Evolutionary conservation across 2,797 vertebrate genomes (phyloP).

Genomic region (Hydrocynus forskahlii): DNA sequence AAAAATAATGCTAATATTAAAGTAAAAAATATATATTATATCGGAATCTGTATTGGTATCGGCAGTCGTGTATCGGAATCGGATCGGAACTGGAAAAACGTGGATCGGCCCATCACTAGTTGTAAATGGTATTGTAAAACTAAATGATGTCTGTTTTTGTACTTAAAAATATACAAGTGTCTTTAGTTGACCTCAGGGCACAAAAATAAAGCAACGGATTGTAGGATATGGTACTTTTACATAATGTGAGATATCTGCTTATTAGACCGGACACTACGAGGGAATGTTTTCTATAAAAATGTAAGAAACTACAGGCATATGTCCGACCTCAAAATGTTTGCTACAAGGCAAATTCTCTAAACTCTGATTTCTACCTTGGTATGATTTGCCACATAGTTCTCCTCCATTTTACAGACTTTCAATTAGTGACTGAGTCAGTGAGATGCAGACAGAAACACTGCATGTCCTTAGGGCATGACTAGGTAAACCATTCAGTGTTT

Average conservation of each 20-base stretch:
- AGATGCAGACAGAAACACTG: not conserved
- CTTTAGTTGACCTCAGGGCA: no score
- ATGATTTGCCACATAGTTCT: not conserved
- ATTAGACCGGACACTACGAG: not conserved
- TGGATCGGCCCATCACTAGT: no score
- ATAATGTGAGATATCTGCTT: not conserved
- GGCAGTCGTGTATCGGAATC: no score
- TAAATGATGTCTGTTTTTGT: no score
- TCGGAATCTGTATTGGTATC: no score
- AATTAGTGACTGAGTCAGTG: conserved; percentile 6
- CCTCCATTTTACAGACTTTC: not conserved
- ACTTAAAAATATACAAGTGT: no score
- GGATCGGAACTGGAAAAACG: no score
- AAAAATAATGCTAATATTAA: no score
- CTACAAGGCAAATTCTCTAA: not conserved
- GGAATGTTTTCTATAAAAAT: not conserved
- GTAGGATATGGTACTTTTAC: no score
- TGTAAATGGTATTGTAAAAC: no score
- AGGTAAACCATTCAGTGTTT: conserved; percentile 7
- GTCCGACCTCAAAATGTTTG: not conserved
- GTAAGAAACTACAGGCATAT: not conserved
- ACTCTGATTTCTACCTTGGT: not conserved
- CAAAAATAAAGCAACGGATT: no score
- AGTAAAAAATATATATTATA: no score
- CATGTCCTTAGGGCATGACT: not conserved